phyloP scores from a whole-genome alignment of 1,140 invertebrate species.

The Procambarus clarkii region DNA sequence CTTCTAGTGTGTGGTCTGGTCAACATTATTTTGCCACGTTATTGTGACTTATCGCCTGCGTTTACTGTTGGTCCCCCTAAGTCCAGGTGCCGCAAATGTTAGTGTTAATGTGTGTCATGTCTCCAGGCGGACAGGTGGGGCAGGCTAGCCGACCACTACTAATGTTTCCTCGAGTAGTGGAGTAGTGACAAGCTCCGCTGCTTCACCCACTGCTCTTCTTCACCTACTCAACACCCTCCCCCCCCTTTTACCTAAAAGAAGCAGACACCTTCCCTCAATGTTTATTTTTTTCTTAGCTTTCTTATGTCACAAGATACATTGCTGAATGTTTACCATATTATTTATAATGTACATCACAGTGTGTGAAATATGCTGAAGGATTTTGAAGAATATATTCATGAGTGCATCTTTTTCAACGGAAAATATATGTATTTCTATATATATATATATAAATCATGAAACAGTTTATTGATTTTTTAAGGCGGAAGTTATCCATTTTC shows the following conservation, averaged over 20 bases:
- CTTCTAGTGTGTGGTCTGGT: too few relatives aligned
- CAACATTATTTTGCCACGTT: too few relatives aligned
- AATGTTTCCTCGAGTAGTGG: background rate
- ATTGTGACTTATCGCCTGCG: too few relatives aligned
- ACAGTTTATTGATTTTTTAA: background rate
- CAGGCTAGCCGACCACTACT: background rate
- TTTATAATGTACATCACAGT: background rate
- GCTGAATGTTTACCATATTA: background rate
- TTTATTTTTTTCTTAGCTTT: background rate
- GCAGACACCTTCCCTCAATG: background rate
- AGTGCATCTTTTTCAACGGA: background rate
- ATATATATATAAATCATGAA: background rate
- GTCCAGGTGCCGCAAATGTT: slow-evolving; percentile 8
- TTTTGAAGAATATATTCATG: background rate
- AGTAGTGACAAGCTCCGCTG: background rate
- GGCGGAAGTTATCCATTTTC: background rate
- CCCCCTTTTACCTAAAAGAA: background rate
- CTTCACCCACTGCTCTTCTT: background rate
- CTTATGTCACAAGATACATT: background rate
- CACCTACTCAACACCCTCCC: background rate
- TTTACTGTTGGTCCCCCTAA: too few relatives aligned
- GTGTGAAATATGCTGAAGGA: background rate
- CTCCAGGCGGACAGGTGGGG: slow-evolving; percentile 12
- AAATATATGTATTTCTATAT: background rate
- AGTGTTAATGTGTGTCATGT: slow-evolving; percentile 19